Percentiles rank a stretch among this genome's conserved stretches.
Evolutionary conservation across 2,888 invertebrate species (phyloP).

Genomic region (Stegana nigrithorax): DNA sequence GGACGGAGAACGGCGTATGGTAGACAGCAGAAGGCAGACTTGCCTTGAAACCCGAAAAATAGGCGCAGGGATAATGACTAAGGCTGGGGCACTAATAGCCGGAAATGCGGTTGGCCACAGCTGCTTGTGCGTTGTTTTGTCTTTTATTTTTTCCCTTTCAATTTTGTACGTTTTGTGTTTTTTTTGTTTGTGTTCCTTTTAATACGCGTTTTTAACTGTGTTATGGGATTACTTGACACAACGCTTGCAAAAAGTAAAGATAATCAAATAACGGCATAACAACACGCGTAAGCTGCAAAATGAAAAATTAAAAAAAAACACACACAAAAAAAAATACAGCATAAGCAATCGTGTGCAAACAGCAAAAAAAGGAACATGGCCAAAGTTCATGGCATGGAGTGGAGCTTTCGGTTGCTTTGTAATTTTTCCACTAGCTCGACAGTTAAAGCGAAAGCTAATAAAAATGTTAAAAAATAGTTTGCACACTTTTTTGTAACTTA

Average conservation of each 20-base stretch:
- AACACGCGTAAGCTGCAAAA: neutral
- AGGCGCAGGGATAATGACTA: neutral
- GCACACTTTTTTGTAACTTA: neutral
- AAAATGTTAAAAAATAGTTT: slow-evolving; percentile 9
- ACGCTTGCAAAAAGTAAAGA: no score
- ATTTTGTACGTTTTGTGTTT: no score
- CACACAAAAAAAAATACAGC: neutral
- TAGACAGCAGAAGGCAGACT: no score
- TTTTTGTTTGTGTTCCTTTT: slow-evolving; percentile 11
- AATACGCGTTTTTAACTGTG: neutral
- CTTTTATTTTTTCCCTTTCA: neutral
- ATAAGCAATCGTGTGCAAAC: neutral
- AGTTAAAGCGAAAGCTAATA: slow-evolving; percentile 5
- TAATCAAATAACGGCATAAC: slow-evolving; percentile 6
- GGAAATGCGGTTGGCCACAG: slow-evolving; percentile 16
- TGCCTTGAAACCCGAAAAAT: no score
- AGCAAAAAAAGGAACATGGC: neutral
- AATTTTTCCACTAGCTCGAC: neutral
- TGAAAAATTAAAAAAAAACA: slow-evolving; percentile 7
- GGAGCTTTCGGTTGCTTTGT: neutral
- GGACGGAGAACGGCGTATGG: neutral
- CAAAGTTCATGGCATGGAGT: neutral
- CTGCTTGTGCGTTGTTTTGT: neutral
- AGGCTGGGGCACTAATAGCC: slow-evolving; percentile 14
- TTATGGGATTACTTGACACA: no score